Percentiles rank a stretch among this genome's conserved stretches.
These are phyloP conservation scores for Pogona vitticeps DNA, from an alignment of 2,113 vertebrate genomes.

Conservation along the genomic window DNA sequence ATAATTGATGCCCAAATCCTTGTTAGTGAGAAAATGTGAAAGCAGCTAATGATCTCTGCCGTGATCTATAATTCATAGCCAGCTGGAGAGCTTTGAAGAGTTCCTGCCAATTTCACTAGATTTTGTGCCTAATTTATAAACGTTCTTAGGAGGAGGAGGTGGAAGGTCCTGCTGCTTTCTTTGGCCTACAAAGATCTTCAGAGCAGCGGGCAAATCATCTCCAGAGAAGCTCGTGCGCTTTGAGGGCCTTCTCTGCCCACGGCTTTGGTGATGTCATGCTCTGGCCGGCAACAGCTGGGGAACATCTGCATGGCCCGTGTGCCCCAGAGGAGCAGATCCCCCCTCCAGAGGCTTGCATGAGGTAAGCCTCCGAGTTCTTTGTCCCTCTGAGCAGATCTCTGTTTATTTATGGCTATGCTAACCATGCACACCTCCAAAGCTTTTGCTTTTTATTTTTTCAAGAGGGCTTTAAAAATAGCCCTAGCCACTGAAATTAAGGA, in stretches of 20 bases:
- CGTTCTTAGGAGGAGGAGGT: background rate
- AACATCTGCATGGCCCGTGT: background rate
- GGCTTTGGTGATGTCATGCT: too few relatives aligned
- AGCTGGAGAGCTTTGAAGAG: conserved; percentile 1
- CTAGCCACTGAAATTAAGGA: too few relatives aligned
- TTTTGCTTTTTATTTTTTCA: too few relatives aligned
- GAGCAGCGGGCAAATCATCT: background rate
- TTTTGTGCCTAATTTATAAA: conserved; percentile 19
- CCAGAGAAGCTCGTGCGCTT: background rate
- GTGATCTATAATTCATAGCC: conserved; percentile 33
- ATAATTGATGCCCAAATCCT: conserved; percentile 25
- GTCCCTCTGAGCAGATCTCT: too few relatives aligned
- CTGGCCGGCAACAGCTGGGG: background rate
- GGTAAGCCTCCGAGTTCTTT: background rate
- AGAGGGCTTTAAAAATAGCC: too few relatives aligned
- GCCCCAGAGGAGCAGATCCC: background rate
- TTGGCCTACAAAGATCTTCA: background rate
- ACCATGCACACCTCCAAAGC: too few relatives aligned
- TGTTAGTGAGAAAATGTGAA: conserved; percentile 28
- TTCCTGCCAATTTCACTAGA: background rate
- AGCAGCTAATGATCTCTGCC: conserved; percentile 24
- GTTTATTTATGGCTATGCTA: too few relatives aligned
- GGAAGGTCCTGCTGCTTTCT: background rate
- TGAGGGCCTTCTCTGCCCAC: background rate
- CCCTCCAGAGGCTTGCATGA: background rate